phyloP scores from a whole-genome alignment of 92 coral and sea anemone genomes.

The Palythoa caribaeorum region DNA sequence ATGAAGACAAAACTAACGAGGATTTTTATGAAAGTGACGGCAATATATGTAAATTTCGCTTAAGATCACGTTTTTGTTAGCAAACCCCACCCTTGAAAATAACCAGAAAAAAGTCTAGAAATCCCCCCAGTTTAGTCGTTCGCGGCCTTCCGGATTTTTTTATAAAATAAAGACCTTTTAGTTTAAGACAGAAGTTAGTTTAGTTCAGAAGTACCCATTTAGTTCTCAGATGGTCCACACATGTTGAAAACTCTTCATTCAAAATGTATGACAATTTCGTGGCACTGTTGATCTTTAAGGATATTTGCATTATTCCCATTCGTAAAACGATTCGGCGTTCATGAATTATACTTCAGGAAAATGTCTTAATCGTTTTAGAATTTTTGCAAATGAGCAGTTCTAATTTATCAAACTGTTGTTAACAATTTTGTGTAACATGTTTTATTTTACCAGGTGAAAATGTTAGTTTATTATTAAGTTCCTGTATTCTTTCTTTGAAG shows the following conservation, averaged over 20 bases:
- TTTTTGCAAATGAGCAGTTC: conserved; percentile 29
- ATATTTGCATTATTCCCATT: conserved; percentile 34
- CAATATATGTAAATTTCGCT: conserved; percentile 50
- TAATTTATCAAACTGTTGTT: conserved; percentile 41
- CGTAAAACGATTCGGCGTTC: neutral
- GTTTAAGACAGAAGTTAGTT: conserved; percentile 25
- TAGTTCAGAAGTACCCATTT: conserved; percentile 39
- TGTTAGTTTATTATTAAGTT: conserved; percentile 33
- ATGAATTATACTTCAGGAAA: conserved; percentile 3
- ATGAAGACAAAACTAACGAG: conserved; percentile 1
- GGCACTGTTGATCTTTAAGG: conserved; percentile 44
- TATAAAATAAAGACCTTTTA: conserved; percentile 47
- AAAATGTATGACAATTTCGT: conserved; percentile 44
- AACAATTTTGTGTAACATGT: conserved; percentile 37
- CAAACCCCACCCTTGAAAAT: conserved; percentile 53
- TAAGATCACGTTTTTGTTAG: conserved; percentile 49
- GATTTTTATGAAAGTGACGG: conserved; percentile 46
- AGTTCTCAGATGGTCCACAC: conserved; percentile 65
- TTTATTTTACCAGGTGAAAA: conserved; percentile 63
- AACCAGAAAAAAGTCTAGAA: conserved; percentile 21
- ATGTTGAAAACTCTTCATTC: conserved; percentile 54
- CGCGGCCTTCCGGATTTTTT: neutral
- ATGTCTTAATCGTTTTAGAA: conserved; percentile 1
- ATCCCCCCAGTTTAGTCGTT: conserved; percentile 12
- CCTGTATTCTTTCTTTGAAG: conserved; percentile 41